A percentile compares a stretch with the other conserved stretches of the same genome.
Evolutionary conservation across 2,113 vertebrate species (phyloP).

Genomic region (Cryptomyrus ogoouensis): DNA sequence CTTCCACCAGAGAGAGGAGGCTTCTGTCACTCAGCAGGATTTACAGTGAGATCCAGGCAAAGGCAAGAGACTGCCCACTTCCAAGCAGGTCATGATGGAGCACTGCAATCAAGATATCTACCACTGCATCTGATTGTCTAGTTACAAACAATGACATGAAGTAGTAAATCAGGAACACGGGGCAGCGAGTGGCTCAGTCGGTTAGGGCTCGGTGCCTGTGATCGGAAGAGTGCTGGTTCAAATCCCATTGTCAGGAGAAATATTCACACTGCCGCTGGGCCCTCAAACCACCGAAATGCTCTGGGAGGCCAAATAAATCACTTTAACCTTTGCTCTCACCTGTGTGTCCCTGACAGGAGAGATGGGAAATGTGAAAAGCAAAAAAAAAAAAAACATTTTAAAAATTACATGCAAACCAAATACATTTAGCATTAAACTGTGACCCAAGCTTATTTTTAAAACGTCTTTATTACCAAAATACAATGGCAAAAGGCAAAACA

Average conservation of each 20-base stretch:
- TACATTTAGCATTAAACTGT: background rate
- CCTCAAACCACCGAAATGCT: background rate
- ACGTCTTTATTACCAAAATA: constrained; percentile 85
- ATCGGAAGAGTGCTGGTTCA: background rate
- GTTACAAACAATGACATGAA: background rate
- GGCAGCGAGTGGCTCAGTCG: background rate
- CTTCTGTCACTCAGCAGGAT: background rate
- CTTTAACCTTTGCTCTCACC: background rate
- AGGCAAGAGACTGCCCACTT: background rate
- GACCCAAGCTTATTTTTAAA: constrained; percentile 15
- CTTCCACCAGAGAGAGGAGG: background rate
- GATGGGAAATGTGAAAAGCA: background rate
- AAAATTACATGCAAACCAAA: background rate
- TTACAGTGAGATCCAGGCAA: background rate
- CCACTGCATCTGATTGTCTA: background rate
- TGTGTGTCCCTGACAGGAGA: background rate
- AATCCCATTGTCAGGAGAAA: background rate
- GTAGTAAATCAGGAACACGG: background rate
- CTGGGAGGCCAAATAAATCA: background rate
- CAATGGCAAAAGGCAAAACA: constrained; percentile 76
- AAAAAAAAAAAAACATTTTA: background rate
- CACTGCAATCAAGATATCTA: background rate
- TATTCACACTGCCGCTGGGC: background rate
- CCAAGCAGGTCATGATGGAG: background rate
- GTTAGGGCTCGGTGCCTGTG: background rate